Evolutionary conservation across 1,140 invertebrate genomes (phyloP).

Genomic region (Drosophila eugracilis): DNA sequence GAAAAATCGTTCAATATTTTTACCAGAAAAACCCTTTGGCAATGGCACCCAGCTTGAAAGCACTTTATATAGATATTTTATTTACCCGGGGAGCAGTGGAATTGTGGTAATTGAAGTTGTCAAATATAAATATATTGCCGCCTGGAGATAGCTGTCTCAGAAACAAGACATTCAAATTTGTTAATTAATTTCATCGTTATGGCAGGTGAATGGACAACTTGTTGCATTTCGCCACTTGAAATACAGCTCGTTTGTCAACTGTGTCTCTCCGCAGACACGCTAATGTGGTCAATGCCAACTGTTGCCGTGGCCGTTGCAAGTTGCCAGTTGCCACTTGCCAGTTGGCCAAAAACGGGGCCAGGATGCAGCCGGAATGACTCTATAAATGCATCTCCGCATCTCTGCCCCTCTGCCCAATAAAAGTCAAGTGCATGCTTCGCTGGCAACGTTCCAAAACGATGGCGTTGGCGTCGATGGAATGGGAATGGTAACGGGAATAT

Average conservation of each 20-base stretch:
- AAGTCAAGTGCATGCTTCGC: constrained; percentile 63
- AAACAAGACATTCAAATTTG: constrained; percentile 37
- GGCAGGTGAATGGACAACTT: constrained; percentile 53
- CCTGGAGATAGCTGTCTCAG: constrained; percentile 1
- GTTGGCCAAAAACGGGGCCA: constrained; percentile 65
- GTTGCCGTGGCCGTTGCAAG: too few relatives aligned
- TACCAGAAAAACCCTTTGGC: constrained; percentile 17
- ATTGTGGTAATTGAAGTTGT: constrained; percentile 30
- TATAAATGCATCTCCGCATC: constrained; percentile 63
- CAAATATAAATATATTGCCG: constrained; percentile 6
- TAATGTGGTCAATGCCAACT: constrained; percentile 82
- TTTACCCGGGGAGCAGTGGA: not conserved
- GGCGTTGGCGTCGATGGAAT: constrained; percentile 11
- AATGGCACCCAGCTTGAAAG: not conserved
- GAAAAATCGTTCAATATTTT: constrained; percentile 48
- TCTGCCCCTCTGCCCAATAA: constrained; percentile 38
- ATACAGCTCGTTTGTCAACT: constrained; percentile 70
- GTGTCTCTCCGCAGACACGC: constrained; percentile 44
- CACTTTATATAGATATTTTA: constrained; percentile 16
- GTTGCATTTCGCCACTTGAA: constrained; percentile 54
- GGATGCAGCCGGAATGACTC: constrained; percentile 73
- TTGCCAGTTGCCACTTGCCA: constrained; percentile 45
- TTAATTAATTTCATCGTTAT: constrained; percentile 16
- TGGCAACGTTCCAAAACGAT: constrained; percentile 66
- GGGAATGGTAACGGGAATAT: not conserved